Evolutionary conservation across 1,140 invertebrate genomes (phyloP).

Genomic region (Cotesia typhae): DNA sequence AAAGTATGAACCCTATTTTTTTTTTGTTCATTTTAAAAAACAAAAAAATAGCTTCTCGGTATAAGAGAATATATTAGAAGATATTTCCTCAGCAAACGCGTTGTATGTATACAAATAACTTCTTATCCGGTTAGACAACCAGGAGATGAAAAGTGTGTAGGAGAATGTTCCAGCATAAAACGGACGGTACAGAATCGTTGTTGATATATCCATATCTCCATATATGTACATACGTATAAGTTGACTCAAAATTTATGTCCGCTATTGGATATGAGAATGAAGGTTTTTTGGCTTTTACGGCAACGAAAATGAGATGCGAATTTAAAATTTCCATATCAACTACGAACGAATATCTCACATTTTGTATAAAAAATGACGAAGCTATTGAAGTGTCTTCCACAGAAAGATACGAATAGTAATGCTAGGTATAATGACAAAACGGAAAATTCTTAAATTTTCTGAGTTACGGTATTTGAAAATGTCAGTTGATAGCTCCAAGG

Average conservation of each 20-base stretch:
- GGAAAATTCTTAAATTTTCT: constrained; percentile 15
- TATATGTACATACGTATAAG: not conserved
- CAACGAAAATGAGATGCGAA: constrained; percentile 16
- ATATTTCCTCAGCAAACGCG: not conserved
- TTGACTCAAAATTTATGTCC: not conserved
- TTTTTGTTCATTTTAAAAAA: too few species aligned
- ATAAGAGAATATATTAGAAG: too few species aligned
- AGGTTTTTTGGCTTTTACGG: constrained; percentile 26
- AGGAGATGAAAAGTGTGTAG: not conserved
- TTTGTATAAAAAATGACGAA: constrained; percentile 1
- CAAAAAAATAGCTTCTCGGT: too few species aligned
- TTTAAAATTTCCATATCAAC: constrained; percentile 32
- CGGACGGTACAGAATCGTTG: constrained; percentile 16
- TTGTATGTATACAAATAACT: not conserved
- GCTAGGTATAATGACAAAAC: constrained; percentile 6
- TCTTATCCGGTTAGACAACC: not conserved
- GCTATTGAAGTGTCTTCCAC: constrained; percentile 26
- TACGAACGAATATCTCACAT: constrained; percentile 26
- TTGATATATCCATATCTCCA: constrained; percentile 5
- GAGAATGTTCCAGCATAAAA: not conserved
- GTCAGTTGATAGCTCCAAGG: constrained; percentile 11
- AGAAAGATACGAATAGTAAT: constrained; percentile 20
- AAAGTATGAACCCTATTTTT: too few species aligned
- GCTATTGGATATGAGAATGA: constrained; percentile 33
- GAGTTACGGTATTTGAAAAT: constrained; percentile 32